Evolutionary conservation across 1,140 invertebrate genomes (phyloP).

Genomic region (Oedothorax gibbosus): DNA sequence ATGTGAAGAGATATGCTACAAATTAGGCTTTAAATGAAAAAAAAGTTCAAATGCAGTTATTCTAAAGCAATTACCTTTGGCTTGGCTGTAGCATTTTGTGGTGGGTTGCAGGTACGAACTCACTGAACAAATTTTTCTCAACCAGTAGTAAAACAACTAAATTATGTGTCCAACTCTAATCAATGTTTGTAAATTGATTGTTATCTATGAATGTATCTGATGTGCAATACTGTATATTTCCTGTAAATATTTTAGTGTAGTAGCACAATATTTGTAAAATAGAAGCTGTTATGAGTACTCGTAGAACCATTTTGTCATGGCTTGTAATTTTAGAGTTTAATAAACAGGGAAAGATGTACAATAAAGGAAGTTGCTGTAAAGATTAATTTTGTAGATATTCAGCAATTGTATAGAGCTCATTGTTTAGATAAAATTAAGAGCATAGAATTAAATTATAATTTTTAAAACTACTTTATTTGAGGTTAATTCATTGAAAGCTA

Average conservation of each 20-base stretch:
- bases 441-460: neutral
- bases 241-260: conserved; percentile 57
- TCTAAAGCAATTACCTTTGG: conserved; percentile 34
- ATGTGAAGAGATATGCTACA: too few species aligned
- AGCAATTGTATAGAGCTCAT: conserved; percentile 34
- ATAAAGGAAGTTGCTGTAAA: conserved; percentile 33
- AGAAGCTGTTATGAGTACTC: conserved; percentile 42
- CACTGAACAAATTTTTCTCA: conserved; percentile 53
- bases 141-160: conserved; percentile 11
- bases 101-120: conserved; percentile 60
- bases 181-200: conserved; percentile 57
- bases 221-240: conserved; percentile 58
- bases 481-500: neutral
- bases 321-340: conserved; percentile 53
- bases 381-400: conserved; percentile 42
- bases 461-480: neutral
- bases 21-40: too few species aligned
- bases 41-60: too few species aligned
- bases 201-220: conserved; percentile 55
- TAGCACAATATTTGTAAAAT: conserved; percentile 52
- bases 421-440: conserved; percentile 47
- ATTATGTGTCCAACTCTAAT: conserved; percentile 40
- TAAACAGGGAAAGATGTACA: conserved; percentile 24
- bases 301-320: conserved; percentile 17
- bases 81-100: conserved; percentile 53